Conservation (phyloP, 1,140 invertebrate species). For the Drosophila pseudoobscura region DNA sequence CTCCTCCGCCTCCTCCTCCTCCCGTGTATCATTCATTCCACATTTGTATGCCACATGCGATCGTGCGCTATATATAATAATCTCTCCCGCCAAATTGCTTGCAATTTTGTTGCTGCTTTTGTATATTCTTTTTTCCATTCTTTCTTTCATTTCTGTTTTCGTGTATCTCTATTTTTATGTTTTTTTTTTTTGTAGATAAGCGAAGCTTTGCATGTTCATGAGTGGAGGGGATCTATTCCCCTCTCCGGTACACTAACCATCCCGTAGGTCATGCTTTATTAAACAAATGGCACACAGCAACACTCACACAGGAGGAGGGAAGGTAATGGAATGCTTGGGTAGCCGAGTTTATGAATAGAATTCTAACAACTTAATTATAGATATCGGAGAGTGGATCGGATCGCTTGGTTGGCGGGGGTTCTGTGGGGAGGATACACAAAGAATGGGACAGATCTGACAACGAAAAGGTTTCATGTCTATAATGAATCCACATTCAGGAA, state of each 20-base stretch:
- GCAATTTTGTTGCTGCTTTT: conserved; percentile 31
- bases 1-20: no score
- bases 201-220: conserved; percentile 33
- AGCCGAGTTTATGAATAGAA: conserved; percentile 46
- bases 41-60: conserved; percentile 15
- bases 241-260: no score
- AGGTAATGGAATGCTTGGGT: conserved; percentile 10
- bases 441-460: neutral
- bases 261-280: conserved; percentile 49
- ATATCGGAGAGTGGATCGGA: conserved; percentile 17
- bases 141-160: conserved; percentile 23
- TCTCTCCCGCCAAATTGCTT: conserved; percentile 25
- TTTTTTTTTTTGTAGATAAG: conserved; percentile 33
- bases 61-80: conserved; percentile 24
- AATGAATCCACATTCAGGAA: no score
- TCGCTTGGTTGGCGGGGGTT: no score
- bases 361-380: conserved; percentile 61
- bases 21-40: conserved; percentile 16
- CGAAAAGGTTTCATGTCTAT: no score
- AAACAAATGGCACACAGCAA: conserved; percentile 42
- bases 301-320: neutral
- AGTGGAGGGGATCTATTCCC: neutral
- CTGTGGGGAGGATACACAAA: neutral
- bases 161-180: neutral
- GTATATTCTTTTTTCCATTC: conserved; percentile 10